Percentiles rank a stretch among this genome's conserved stretches.
phyloP scores from a whole-genome alignment of 2,888 invertebrate genomes.

The Mechanitis messenoides region DNA sequence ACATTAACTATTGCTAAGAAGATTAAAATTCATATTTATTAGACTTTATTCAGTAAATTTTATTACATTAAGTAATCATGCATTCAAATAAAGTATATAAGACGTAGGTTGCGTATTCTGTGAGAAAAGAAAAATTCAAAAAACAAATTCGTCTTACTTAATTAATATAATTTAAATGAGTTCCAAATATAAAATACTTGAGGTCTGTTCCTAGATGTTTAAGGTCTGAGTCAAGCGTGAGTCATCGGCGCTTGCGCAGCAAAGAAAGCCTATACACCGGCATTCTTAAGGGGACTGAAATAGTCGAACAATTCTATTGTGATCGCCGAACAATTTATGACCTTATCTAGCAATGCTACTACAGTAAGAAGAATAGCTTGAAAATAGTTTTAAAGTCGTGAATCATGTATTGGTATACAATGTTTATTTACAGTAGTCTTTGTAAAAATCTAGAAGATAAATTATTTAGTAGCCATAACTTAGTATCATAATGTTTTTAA shows the following conservation, averaged over 20 bases:
- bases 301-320: conserved; percentile 67
- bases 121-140: conserved; percentile 5
- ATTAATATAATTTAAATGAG: conserved; percentile 17
- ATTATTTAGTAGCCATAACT: not conserved
- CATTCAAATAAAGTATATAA: not conserved
- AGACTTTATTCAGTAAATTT: conserved; percentile 1
- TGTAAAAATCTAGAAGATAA: not conserved
- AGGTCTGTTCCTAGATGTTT: conserved; percentile 30
- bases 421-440: not conserved
- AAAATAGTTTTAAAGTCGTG: conserved; percentile 31
- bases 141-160: not conserved
- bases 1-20: not conserved
- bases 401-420: conserved; percentile 26
- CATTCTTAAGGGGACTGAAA: conserved; percentile 51
- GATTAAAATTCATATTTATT: conserved; percentile 4
- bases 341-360: conserved; percentile 45
- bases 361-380: conserved; percentile 42
- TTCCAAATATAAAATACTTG: conserved; percentile 18
- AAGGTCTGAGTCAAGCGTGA: conserved; percentile 61
- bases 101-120: not conserved
- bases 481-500: not conserved
- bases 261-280: conserved; percentile 51
- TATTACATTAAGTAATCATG: not conserved
- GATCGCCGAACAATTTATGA: conserved; percentile 58
- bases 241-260: conserved; percentile 48